Percentiles rank a stretch among this genome's conserved stretches.
Evolutionary conservation across 2,888 invertebrate species (phyloP).

Genomic region (Falcaria lacertinaria): DNA sequence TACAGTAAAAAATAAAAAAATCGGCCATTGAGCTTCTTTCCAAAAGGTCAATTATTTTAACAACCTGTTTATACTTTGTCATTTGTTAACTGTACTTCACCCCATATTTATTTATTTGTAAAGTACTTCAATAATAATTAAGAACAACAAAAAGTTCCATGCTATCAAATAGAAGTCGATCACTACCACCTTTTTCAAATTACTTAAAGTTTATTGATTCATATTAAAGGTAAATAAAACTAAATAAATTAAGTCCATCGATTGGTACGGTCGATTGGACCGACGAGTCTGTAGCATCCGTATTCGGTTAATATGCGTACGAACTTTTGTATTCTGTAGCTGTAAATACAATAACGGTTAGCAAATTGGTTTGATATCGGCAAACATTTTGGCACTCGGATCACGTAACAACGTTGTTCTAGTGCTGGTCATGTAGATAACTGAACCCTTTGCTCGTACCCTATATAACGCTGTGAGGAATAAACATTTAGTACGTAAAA

Average conservation of each 20-base stretch:
- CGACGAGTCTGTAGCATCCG: too few relatives aligned
- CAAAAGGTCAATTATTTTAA: too few relatives aligned
- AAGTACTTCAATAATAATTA: not conserved
- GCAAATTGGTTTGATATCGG: conserved; percentile 47
- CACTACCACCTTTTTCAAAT: not conserved
- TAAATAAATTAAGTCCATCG: not conserved
- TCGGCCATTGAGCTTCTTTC: too few relatives aligned
- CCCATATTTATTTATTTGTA: not conserved
- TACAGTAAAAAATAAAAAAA: too few relatives aligned
- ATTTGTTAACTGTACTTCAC: too few relatives aligned
- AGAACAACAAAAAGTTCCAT: not conserved
- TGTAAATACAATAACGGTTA: conserved; percentile 38
- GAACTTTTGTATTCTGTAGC: conserved; percentile 6
- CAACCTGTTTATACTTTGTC: too few relatives aligned
- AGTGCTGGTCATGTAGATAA: conserved; percentile 21
- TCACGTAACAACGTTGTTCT: conserved; percentile 38
- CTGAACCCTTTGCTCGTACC: too few relatives aligned
- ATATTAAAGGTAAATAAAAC: not conserved
- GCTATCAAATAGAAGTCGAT: not conserved
- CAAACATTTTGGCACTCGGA: conserved; percentile 39
- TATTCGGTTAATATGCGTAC: not conserved
- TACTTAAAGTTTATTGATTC: not conserved
- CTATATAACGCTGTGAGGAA: too few relatives aligned
- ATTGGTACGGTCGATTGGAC: not conserved
- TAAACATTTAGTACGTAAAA: too few relatives aligned